These are phyloP conservation scores for Glossophaga mutica DNA, from an alignment of 2,797 vertebrate species.

Conservation along the genomic window DNA sequence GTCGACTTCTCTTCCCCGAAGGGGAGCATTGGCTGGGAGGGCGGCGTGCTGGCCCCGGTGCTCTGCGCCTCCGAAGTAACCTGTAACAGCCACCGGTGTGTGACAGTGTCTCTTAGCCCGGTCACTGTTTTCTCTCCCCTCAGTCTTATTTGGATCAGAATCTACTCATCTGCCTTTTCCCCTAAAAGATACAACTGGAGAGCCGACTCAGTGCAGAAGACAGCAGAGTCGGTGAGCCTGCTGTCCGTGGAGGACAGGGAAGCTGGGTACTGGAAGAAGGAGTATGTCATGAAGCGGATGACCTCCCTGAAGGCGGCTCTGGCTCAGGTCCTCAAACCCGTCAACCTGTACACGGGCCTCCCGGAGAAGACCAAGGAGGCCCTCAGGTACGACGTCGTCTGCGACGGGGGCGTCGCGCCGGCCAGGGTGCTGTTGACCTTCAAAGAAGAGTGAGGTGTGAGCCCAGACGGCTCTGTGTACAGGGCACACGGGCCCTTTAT, in stretches of 20 bases:
- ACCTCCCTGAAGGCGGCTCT: slow-evolving; percentile 77
- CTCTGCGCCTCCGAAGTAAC: not conserved
- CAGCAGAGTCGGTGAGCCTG: slow-evolving; percentile 55
- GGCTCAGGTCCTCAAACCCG: slow-evolving; percentile 79
- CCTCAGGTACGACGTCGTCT: slow-evolving; percentile 77
- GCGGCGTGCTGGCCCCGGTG: not conserved
- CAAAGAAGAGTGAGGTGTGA: not conserved
- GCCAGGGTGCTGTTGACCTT: not conserved
- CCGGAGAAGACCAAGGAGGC: slow-evolving; percentile 84
- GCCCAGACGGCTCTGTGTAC: not conserved
- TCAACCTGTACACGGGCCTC: slow-evolving; percentile 86
- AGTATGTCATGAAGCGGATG: slow-evolving; percentile 84
- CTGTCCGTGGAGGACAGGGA: slow-evolving; percentile 73
- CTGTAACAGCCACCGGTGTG: fast-evolving
- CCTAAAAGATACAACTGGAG: slow-evolving; percentile 75
- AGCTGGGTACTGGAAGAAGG: slow-evolving; percentile 88
- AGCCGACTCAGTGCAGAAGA: slow-evolving; percentile 52
- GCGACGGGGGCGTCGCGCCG: not conserved
- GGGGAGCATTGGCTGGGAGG: not conserved
- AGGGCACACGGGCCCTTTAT: fast-evolving
- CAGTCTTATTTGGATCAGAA: slow-evolving; percentile 88
- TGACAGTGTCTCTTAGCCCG: not conserved
- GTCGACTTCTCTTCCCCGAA: not conserved
- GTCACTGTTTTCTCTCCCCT: slow-evolving; percentile 16
- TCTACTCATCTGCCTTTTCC: slow-evolving; percentile 79